phyloP scores from a whole-genome alignment of 2,797 vertebrate genomes.

The Numenius phaeopus region DNA sequence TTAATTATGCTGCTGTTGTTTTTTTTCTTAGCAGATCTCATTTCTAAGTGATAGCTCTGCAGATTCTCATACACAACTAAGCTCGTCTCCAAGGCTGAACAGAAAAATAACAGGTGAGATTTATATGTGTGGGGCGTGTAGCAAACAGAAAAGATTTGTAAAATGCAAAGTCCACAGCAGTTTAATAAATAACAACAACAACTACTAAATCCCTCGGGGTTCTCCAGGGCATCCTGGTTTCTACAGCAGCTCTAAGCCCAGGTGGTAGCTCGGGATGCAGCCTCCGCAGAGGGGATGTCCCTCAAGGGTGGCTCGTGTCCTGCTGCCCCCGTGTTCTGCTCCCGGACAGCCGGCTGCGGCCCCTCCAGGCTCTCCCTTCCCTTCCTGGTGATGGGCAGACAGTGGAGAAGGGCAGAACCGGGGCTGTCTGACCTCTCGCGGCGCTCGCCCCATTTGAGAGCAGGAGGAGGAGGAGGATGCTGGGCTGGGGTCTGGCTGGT shows the following conservation, averaged over 20 bases:
- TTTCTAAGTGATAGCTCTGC: not conserved
- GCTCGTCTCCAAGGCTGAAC: not conserved
- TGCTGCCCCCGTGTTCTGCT: not conserved
- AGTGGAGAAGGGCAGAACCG: not conserved
- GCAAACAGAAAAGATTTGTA: not conserved
- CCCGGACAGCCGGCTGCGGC: fast-evolving
- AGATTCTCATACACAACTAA: not conserved
- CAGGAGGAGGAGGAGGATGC: not conserved
- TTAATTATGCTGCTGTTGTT: not conserved
- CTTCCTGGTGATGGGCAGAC: fast-evolving
- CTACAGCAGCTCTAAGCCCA: not conserved
- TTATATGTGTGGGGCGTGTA: not conserved
- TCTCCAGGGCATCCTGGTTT: not conserved
- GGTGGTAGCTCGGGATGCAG: not conserved
- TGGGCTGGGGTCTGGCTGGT: not conserved
- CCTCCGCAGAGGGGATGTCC: fast-evolving
- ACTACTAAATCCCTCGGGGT: not conserved
- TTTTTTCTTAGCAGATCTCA: conserved; percentile 10
- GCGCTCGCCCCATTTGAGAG: fast-evolving
- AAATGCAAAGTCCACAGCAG: not conserved
- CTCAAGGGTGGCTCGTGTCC: no score
- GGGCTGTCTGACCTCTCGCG: fast-evolving
- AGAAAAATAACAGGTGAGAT: not conserved
- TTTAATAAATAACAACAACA: not conserved
- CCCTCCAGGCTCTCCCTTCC: not conserved